Percentiles rank a stretch among this genome's conserved stretches.
phyloP scores from a whole-genome alignment of 2,113 vertebrate species.

The Stegostoma tigrinum region DNA sequence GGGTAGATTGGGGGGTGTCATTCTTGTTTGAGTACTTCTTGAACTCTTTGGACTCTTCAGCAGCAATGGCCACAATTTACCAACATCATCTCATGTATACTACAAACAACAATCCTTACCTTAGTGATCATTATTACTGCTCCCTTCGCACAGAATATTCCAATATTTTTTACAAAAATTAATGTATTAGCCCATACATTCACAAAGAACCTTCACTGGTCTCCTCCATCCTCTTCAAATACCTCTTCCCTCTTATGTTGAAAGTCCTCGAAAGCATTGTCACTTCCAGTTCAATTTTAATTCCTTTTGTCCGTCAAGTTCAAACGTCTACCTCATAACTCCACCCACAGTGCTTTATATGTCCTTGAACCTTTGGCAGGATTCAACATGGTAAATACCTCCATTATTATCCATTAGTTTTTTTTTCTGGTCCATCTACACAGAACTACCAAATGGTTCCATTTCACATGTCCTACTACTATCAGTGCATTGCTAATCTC shows the following conservation, averaged over 20 bases:
- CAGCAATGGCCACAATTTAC: background rate
- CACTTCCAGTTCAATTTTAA: background rate
- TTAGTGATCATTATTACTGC: background rate
- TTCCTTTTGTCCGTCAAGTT: background rate
- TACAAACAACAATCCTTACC: background rate
- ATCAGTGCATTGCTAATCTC: background rate
- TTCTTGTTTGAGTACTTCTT: background rate
- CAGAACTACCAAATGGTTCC: background rate
- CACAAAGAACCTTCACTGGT: background rate
- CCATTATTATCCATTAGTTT: background rate
- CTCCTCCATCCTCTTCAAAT: background rate
- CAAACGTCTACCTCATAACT: too few species aligned
- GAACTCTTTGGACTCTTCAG: background rate
- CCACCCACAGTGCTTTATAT: background rate
- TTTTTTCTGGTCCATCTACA: background rate
- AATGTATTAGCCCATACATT: background rate
- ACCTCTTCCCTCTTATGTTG: background rate
- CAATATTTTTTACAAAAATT: background rate
- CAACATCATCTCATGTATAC: background rate
- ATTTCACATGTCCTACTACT: too few species aligned
- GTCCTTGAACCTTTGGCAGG: background rate
- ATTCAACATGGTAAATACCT: background rate
- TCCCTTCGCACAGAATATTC: background rate
- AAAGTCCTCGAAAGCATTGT: background rate
- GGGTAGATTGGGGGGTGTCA: background rate